Conservation (phyloP, 1,140 invertebrate species). For the Trinorchestia longiramus region DNA sequence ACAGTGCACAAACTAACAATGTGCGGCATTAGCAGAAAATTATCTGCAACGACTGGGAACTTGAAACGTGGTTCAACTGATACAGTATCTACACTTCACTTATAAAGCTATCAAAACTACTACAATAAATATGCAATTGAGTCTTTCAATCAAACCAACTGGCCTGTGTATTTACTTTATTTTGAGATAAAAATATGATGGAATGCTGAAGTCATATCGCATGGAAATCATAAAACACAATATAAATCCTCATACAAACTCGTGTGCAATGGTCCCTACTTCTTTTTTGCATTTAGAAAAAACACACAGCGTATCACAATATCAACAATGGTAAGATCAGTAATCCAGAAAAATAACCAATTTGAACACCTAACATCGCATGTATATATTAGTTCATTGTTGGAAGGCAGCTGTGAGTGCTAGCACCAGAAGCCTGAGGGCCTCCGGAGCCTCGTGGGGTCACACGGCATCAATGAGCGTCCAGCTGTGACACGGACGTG, state of each 20-base stretch:
- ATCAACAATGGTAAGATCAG: background rate
- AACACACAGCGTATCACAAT: background rate
- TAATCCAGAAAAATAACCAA: background rate
- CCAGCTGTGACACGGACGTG: background rate
- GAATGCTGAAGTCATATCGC: background rate
- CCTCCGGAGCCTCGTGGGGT: background rate
- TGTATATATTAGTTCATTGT: background rate
- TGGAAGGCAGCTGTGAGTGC: background rate
- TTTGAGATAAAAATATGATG: background rate
- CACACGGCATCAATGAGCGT: background rate
- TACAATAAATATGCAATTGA: background rate
- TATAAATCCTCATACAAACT: background rate
- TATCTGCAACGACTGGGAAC: too few relatives aligned
- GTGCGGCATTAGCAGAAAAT: too few relatives aligned
- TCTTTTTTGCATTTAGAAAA: background rate
- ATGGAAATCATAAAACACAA: too few relatives aligned
- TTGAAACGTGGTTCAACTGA: too few relatives aligned
- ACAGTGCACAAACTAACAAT: too few relatives aligned
- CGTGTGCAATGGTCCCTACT: background rate
- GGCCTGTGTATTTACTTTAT: too few relatives aligned
- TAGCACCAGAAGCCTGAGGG: background rate
- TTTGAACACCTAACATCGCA: background rate
- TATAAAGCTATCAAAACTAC: background rate
- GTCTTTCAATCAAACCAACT: too few relatives aligned
- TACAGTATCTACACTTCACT: background rate